Evolutionary conservation across 1,140 invertebrate genomes (phyloP).

Genomic region (Acromyrmex echinatior): DNA sequence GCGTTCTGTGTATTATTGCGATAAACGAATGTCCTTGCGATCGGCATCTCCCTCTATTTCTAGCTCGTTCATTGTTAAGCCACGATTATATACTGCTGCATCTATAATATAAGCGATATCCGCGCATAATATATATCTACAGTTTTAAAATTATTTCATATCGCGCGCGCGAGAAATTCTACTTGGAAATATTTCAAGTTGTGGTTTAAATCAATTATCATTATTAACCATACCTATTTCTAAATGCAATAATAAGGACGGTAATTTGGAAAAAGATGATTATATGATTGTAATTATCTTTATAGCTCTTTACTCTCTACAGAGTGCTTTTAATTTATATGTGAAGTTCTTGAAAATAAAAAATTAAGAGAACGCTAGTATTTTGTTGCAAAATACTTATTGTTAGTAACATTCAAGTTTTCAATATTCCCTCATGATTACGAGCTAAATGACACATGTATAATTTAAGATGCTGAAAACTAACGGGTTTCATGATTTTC

Average conservation of each 20-base stretch:
- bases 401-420: background rate
- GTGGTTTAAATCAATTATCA: background rate
- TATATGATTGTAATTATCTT: no score
- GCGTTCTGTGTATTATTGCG: slow-evolving; percentile 28
- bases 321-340: no score
- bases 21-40: slow-evolving; percentile 24
- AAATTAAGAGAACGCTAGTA: no score
- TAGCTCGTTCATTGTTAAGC: background rate
- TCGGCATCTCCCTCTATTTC: background rate
- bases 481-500: slow-evolving; percentile 15
- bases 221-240: background rate
- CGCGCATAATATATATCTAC: background rate
- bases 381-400: background rate
- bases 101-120: background rate
- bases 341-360: no score
- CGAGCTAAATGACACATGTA: background rate
- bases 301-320: no score
- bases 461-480: background rate
- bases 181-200: background rate
- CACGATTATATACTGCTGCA: background rate
- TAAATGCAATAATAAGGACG: no score
- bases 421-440: background rate
- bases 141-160: background rate
- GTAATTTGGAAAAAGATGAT: no score
- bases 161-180: background rate